These are phyloP conservation scores for Garra rufa DNA, from an alignment of 2,113 vertebrate species.

Conservation along the genomic window DNA sequence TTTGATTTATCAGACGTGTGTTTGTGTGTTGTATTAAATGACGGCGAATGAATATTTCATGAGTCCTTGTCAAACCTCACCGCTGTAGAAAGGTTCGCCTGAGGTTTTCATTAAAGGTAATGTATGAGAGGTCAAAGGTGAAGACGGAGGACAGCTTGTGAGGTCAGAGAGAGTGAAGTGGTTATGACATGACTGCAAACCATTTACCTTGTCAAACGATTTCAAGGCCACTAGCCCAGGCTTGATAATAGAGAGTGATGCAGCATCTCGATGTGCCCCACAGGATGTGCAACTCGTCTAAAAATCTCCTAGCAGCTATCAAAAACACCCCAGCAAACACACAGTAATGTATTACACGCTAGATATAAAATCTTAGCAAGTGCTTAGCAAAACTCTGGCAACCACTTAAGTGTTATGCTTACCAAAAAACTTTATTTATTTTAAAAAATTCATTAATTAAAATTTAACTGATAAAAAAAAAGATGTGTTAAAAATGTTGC, in stretches of 20 bases:
- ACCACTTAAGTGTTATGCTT: neutral
- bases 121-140: slow-evolving; percentile 6
- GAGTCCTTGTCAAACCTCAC: neutral
- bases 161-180: neutral
- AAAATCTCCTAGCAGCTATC: too few species aligned
- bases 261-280: neutral
- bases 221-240: neutral
- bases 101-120: neutral
- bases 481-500: too few species aligned
- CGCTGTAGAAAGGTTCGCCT: neutral
- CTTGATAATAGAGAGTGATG: neutral
- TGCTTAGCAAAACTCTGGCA: neutral
- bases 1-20: neutral
- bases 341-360: neutral
- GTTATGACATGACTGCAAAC: slow-evolving; percentile 17
- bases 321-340: neutral
- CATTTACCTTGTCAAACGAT: slow-evolving; percentile 10
- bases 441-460: too few species aligned
- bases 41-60: neutral
- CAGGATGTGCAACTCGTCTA: neutral
- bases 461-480: too few species aligned
- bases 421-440: neutral
- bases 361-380: too few species aligned
- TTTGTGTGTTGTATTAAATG: slow-evolving; percentile 1
- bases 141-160: neutral